phyloP scores from a whole-genome alignment of 2,888 invertebrate species.

The Drosophila basisetae region DNA sequence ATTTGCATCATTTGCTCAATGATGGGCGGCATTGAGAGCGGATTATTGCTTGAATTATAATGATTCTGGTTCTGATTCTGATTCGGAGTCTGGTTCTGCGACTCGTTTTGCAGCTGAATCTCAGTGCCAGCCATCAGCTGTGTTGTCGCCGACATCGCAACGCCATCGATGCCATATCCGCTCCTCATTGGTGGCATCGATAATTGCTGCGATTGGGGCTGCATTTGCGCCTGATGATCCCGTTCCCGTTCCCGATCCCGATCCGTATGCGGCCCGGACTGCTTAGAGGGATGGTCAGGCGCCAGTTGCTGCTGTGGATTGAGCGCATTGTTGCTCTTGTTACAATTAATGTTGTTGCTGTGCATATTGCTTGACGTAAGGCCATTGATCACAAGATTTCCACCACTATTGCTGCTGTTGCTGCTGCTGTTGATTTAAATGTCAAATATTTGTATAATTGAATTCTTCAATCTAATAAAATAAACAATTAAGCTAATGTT shows the following conservation, averaged over 20 bases:
- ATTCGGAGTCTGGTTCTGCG: constrained; percentile 43
- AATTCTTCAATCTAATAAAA: background rate
- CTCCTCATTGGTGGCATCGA: constrained; percentile 41
- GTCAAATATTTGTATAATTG: background rate
- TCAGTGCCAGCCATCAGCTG: constrained; percentile 56
- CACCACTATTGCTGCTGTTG: constrained; percentile 69
- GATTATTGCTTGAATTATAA: constrained; percentile 74
- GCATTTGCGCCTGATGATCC: constrained; percentile 12
- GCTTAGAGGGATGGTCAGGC: constrained; percentile 44
- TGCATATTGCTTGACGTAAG: constrained; percentile 81
- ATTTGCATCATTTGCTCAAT: constrained; percentile 77
- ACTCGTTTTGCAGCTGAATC: constrained; percentile 61
- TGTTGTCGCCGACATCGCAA: constrained; percentile 51
- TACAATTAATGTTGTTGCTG: constrained; percentile 60
- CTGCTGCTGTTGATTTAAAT: constrained; percentile 36
- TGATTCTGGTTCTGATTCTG: constrained; percentile 67
- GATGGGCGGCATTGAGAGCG: constrained; percentile 81
- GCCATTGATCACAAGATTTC: constrained; percentile 81
- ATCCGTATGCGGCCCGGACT: constrained; percentile 25
- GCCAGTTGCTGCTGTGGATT: constrained; percentile 58
- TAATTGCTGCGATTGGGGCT: constrained; percentile 40
- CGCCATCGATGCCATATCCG: constrained; percentile 46
- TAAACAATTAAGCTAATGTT: background rate
- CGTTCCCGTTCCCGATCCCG: background rate
- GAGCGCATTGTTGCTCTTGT: constrained; percentile 49